Evolutionary conservation across 2,888 invertebrate species (phyloP).

Genomic region (Drosophila prostipennis): DNA sequence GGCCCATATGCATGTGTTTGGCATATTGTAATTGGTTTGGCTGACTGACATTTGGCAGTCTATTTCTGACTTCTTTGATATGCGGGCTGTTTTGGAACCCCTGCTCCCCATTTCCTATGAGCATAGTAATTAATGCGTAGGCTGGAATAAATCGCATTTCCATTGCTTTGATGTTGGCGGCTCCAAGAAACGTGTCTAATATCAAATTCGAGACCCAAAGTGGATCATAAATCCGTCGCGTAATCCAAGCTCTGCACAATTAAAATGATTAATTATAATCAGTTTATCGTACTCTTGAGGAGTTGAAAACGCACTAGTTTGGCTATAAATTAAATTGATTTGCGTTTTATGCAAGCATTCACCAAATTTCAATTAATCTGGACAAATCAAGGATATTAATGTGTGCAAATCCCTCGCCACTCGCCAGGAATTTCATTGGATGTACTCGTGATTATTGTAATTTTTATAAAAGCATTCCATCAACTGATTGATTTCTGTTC

Average conservation of each 20-base stretch:
- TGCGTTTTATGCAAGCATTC: neutral
- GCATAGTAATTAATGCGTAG: conserved; percentile 20
- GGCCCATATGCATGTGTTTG: conserved; percentile 11
- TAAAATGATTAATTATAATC: conserved; percentile 19
- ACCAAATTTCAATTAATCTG: neutral
- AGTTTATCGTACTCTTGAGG: neutral
- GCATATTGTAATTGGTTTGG: conserved; percentile 31
- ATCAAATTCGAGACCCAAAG: conserved; percentile 3
- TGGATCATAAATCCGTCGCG: conserved; percentile 23
- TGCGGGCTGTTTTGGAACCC: neutral
- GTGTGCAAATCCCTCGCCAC: conserved; percentile 2
- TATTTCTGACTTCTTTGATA: conserved; percentile 26
- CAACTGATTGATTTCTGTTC: conserved; percentile 63
- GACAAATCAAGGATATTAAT: conserved; percentile 29
- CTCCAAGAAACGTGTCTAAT: conserved; percentile 5
- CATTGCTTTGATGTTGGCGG: conserved; percentile 38
- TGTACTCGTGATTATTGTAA: conserved; percentile 53
- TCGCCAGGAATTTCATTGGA: neutral
- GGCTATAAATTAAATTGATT: conserved; percentile 2
- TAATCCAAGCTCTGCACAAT: conserved; percentile 13
- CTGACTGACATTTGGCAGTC: conserved; percentile 12
- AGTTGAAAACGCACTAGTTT: neutral
- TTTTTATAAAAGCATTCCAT: conserved; percentile 68
- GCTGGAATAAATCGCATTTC: conserved; percentile 13
- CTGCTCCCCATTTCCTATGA: neutral